A percentile compares a stretch with the other conserved stretches of the same genome.
These are phyloP conservation scores for Nesogale talazaci DNA, from an alignment of 2,113 vertebrate species.

Conservation along the genomic window DNA sequence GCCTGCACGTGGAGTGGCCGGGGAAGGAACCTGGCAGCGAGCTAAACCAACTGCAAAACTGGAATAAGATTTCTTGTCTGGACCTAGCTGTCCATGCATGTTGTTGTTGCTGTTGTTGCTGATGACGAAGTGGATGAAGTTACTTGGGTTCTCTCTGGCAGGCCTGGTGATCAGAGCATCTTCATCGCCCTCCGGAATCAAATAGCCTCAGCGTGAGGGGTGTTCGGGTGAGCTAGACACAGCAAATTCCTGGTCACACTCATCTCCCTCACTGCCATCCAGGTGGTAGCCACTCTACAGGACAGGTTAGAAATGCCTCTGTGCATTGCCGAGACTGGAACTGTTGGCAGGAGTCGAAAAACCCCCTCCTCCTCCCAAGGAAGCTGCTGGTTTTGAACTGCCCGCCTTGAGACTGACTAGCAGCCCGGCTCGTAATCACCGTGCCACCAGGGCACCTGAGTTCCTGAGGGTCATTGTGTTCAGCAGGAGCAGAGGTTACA, in stretches of 20 bases:
- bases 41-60: background rate
- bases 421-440: too few relatives aligned
- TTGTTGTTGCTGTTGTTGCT: background rate
- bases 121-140: background rate
- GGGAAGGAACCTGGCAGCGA: background rate
- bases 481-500: constrained; percentile 26
- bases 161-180: background rate
- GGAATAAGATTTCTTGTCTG: constrained; percentile 8
- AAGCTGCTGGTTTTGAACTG: too few relatives aligned
- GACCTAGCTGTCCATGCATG: background rate
- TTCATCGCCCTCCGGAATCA: background rate
- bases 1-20: background rate
- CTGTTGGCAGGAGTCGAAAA: too few relatives aligned
- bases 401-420: too few relatives aligned
- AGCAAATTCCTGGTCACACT: background rate
- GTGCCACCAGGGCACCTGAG: too few relatives aligned
- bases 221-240: background rate
- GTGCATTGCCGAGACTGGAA: too few relatives aligned
- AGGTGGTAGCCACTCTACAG: too few relatives aligned
- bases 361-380: too few relatives aligned
- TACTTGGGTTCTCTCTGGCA: background rate
- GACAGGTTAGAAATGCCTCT: too few relatives aligned
- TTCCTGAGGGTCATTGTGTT: background rate
- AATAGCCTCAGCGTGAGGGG: background rate
- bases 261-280: too few relatives aligned